Evolutionary conservation across 2,113 vertebrate genomes (phyloP), one percentile per base, ranked within the genome.

Genomic region (Columba livia): DNA sequence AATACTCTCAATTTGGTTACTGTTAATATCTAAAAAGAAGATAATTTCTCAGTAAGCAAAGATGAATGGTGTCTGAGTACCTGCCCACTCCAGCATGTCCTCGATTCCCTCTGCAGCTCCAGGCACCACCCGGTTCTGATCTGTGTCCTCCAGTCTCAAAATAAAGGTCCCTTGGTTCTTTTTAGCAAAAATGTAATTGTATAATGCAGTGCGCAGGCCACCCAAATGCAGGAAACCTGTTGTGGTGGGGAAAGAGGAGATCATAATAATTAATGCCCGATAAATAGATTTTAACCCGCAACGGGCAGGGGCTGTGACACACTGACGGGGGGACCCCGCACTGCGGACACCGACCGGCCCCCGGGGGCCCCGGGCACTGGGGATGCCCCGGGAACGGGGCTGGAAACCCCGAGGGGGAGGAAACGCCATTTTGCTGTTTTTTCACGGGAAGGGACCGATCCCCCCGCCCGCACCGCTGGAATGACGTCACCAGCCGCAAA

Each of bases 101-200:
- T 99, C 99, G 32, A 99, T 99, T 48, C 98, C 98, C 48, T 98
- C 98, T 0, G 98, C 99, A 6, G 99, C 99, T 54, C 98, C 99
- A 0, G 98, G 97, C 3, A 99, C 98, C 78, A 99, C 96, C 9
- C 99, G 97, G 60, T 90, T 98, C 92, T 98, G 99, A 84, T 99
- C 99, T 0, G 99, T 99, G 92, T 99, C 99, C 94, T 99, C 99
- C 93, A 99, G 93, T 3, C 99, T 98, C 94, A 99, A 96, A 85
- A 99, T 86, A 70, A 99, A 99, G 5, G 95, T 94, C 5, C 99
- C 99, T 13, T 62, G 95, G 38, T 98, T 97, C n/a, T 99, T 99
- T 93, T 98, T 99, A 74, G 99, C 99, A 96, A 99, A 99, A 53
- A 99, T 95, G 7, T 99, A 99, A 91, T 99, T 99, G 97, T 99